Evolutionary conservation across 1,140 invertebrate genomes (phyloP).

Genomic region (Mizuhopecten yessoensis): DNA sequence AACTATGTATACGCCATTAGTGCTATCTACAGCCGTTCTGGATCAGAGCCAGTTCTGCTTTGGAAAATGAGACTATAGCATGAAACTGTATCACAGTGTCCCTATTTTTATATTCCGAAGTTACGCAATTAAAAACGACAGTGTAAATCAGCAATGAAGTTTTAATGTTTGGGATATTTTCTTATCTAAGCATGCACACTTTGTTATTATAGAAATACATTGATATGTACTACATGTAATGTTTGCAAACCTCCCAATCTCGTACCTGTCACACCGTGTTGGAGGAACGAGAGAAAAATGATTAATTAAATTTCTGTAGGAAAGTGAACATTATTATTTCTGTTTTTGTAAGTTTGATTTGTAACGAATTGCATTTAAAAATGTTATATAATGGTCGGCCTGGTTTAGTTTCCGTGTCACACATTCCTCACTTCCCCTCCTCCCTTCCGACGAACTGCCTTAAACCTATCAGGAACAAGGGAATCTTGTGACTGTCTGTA

Average conservation of each 20-base stretch:
- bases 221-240: background rate
- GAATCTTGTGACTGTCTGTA: too few species aligned
- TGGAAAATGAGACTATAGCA: background rate
- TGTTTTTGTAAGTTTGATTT: too few species aligned
- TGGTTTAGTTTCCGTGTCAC: too few species aligned
- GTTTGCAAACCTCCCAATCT: background rate
- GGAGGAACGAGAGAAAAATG: too few species aligned
- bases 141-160: background rate
- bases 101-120: background rate
- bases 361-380: too few species aligned
- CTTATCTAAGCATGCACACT: background rate
- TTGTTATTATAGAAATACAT: background rate
- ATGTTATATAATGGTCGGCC: too few species aligned
- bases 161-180: background rate
- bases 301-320: too few species aligned
- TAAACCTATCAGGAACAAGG: too few species aligned
- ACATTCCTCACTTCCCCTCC: too few species aligned
- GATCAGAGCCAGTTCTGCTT: background rate
- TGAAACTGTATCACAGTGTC: background rate
- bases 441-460: too few species aligned
- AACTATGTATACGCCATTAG: background rate
- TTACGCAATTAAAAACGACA: background rate
- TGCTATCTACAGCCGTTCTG: background rate
- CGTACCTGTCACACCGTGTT: too few species aligned
- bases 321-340: too few species aligned